Evolutionary conservation across 1,140 invertebrate genomes (phyloP), one percentile per base, ranked within the genome.

Genomic region (Orussus abietinus): DNA sequence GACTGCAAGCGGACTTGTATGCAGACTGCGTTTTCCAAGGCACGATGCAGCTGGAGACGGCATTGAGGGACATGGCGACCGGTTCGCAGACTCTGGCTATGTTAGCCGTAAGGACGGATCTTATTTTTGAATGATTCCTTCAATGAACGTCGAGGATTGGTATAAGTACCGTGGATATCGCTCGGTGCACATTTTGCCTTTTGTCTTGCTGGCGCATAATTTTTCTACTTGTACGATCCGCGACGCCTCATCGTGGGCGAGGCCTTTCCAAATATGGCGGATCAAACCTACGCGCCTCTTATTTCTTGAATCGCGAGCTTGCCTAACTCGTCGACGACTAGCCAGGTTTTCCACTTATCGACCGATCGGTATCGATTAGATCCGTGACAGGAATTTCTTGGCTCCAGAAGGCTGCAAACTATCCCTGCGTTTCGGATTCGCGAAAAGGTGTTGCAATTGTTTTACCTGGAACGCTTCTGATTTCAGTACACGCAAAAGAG

Each of bases 11-110:
- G 3, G 75, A 76, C 17, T 50, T 83, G 1, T 81, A 79, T 51
- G 60, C 80, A n/a, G 75, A 82, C 47, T 83, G 80, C 48, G 48
- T 62, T 17, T 68, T 72, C 12, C 74, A 78, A 40, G 80, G 79
- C 2, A 69, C 66, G 26, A 63, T 82, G 13, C 62, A 67, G 2
- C 60, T 75, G 28, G 69, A 64, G 32, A 73, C 62, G 55, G 69
- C 64, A 5, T 60, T 80, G 39, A 66, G 66, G 39, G 73, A 81
- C 21, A 70, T 80, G 58, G 65, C 62, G 11, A 44, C 43, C 4
- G 55, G 52, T 12, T 66, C 68, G 64, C 43, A 45, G n/a, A n/a
- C n/a, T n/a, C n/a, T n/a, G n/a, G n/a, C n/a, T n/a, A n/a, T n/a
- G n/a, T n/a, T n/a, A n/a, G n/a, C n/a, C n/a, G n/a, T n/a, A n/a